Percentiles rank a stretch among this genome's conserved stretches.
These are phyloP conservation scores for Uloborus plumipes DNA, from an alignment of 2,888 invertebrate genomes.

Conservation along the genomic window DNA sequence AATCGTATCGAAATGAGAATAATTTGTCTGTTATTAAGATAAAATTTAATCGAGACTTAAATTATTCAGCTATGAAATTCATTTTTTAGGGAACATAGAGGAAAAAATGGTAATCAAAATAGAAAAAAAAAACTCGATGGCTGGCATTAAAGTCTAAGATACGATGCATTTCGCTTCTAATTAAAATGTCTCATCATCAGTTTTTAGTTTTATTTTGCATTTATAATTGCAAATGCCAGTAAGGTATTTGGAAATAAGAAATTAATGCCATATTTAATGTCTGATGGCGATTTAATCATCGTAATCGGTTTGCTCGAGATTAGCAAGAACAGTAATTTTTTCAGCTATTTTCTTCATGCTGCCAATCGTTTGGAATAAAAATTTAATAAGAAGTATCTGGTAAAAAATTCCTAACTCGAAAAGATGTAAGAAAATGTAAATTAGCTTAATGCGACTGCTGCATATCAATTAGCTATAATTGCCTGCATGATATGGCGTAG, in stretches of 20 bases:
- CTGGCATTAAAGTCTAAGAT: not conserved
- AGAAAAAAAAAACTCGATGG: not conserved
- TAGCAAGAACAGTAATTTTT: not conserved
- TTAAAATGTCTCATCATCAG: not conserved
- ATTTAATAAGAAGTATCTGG: constrained; percentile 7
- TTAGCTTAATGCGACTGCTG: constrained; percentile 13
- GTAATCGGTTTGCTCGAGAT: constrained; percentile 11
- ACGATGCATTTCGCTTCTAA: constrained; percentile 1
- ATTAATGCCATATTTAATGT: constrained; percentile 1
- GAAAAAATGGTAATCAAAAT: constrained; percentile 1
- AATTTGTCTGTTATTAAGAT: not conserved
- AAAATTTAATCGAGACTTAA: not conserved
- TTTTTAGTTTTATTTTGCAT: not conserved
- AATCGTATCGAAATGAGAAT: not conserved
- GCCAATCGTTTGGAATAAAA: constrained; percentile 4
- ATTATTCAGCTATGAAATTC: not conserved
- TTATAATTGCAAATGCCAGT: not conserved
- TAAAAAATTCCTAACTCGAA: constrained; percentile 1
- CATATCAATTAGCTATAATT: constrained; percentile 26
- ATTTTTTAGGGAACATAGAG: not conserved
- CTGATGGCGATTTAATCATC: constrained; percentile 25
- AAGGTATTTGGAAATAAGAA: not conserved
- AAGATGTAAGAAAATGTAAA: constrained; percentile 6
- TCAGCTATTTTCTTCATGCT: constrained; percentile 6
- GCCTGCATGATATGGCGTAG: not conserved